phyloP scores from a whole-genome alignment of 2,113 vertebrate genomes.

The Montifringilla adamsi region DNA sequence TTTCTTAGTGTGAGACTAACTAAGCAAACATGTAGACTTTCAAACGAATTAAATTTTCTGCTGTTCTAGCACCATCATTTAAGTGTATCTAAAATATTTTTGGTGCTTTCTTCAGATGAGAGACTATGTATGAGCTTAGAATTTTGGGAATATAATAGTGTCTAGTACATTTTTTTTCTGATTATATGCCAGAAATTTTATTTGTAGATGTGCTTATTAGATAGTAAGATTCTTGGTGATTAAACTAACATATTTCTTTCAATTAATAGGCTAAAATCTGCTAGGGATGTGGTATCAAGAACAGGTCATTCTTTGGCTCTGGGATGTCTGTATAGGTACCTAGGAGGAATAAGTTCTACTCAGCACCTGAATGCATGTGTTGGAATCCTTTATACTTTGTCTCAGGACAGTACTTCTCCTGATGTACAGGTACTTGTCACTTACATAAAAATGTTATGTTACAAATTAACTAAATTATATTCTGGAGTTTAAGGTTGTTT shows the following conservation, averaged over 20 bases:
- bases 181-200: not conserved
- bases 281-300: slow-evolving; percentile 87
- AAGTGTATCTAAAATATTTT: not conserved
- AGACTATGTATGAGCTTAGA: not conserved
- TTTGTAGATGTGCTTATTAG: not conserved
- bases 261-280: slow-evolving; percentile 82
- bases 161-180: not conserved
- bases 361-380: slow-evolving; percentile 88
- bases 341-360: slow-evolving; percentile 83
- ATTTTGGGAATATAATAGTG: not conserved
- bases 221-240: not conserved
- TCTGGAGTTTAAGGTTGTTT: not conserved
- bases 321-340: slow-evolving; percentile 85
- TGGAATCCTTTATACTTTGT: slow-evolving; percentile 88
- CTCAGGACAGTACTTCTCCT: slow-evolving; percentile 93
- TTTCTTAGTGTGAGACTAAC: not conserved
- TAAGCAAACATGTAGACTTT: not conserved
- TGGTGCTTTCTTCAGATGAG: not conserved
- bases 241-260: slow-evolving; percentile 13
- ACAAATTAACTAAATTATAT: not conserved
- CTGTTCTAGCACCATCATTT: not conserved
- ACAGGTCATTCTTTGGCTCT: slow-evolving; percentile 88
- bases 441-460: not conserved
- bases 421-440: slow-evolving; percentile 85
- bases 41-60: not conserved